Base-by-base conservation (phyloP, 2,113 vertebrate genomes). In the Corythornis cristatus region DNA sequence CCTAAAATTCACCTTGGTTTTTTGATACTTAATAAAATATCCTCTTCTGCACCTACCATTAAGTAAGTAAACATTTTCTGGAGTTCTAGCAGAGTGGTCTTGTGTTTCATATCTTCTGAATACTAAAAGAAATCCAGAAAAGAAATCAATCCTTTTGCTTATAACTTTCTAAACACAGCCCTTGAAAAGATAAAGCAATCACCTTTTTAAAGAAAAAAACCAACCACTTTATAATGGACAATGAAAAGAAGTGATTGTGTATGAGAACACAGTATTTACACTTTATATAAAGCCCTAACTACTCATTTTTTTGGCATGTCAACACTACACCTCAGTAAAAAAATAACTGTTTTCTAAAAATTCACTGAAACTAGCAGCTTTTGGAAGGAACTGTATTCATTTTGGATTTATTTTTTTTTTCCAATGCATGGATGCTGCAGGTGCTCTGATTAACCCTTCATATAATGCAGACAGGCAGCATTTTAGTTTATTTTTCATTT, bases 1-100 rank as follows among this genome's bases (percentile, higher is more conserved):
- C 14, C 56, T 58, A 75, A 14, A 80, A 61, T 33, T 80, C 37
- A 65, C 12, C 6, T 9, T 23, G 5, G 5, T 60, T 60, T 50
- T 51, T 35, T 3, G 57, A 19, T 9, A 48, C 3, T 40, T 87
- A 5, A 20, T 29, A 65, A 53, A 85, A 88, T 5, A 53, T 3
- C 3, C 51, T 66, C 86, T 71, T 79, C 62, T 17, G 17, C 62
- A 98, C 98, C 90, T 97, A 99, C 99, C 99, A 99, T 99, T 91
- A 99, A 98, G 97, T 99, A 99, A 1, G 99, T 99, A 97, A 99
- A 99, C 99, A 99, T 99, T 97, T 99, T 99, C 96, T 99, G 99
- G 75, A 99, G 98, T 90, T 99, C 99, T 95, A 99, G 97, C 14
- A 99, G 98, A 9, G 99, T 99, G 61, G 99, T 99, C 97, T 99